These are phyloP conservation scores for Xanthostigma xanthostigma DNA, from an alignment of 2,888 invertebrate genomes.

Conservation along the genomic window DNA sequence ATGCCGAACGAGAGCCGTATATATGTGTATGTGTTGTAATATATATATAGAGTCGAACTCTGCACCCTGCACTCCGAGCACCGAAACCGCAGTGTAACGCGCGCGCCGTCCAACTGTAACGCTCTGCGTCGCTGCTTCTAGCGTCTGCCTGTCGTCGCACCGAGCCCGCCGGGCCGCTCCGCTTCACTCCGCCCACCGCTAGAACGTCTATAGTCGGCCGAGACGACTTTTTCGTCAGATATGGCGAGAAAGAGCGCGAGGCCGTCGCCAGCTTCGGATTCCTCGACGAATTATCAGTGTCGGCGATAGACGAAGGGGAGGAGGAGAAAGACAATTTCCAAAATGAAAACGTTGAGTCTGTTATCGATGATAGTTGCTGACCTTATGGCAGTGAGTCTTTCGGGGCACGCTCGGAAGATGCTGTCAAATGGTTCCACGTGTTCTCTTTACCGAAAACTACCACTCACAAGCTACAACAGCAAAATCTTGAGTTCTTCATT, in stretches of 20 bases:
- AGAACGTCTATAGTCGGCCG: slow-evolving; percentile 63
- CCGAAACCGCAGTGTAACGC: slow-evolving; percentile 29
- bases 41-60: slow-evolving; percentile 18
- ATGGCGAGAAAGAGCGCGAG: slow-evolving; percentile 60
- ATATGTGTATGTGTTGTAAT: slow-evolving; percentile 12
- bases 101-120: background rate
- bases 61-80: slow-evolving; percentile 30
- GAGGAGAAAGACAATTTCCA: no score
- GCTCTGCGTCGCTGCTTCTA: slow-evolving; percentile 25
- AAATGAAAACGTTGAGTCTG: no score
- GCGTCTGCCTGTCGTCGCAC: slow-evolving; percentile 44
- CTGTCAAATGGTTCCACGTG: no score
- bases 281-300: slow-evolving; percentile 45
- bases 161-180: slow-evolving; percentile 37
- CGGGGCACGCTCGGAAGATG: no score
- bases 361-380: no score
- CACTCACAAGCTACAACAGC: no score
- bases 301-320: no score
- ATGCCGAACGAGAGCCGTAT: slow-evolving; percentile 14
- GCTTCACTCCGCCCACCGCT: slow-evolving; percentile 30
- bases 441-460: no score
- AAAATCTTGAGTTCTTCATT: no score
- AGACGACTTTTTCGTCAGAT: slow-evolving; percentile 62
- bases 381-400: no score
- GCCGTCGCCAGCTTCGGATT: slow-evolving; percentile 70